Evolutionary conservation across 2,888 invertebrate species (phyloP).

Genomic region (Drosophila niveifrons): DNA sequence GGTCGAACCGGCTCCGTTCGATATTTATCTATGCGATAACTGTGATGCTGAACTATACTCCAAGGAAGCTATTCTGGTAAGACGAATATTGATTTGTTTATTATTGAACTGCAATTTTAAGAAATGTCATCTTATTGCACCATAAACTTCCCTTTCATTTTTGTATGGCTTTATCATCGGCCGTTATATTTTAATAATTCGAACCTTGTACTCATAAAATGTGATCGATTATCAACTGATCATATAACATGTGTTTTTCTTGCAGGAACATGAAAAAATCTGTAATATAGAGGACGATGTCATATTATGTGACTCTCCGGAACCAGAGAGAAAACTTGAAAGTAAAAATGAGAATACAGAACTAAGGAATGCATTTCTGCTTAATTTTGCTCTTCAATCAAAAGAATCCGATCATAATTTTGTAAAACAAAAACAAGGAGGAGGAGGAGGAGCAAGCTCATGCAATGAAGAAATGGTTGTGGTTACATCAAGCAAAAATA

Average conservation of each 20-base stretch:
- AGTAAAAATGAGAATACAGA: constrained; percentile 79
- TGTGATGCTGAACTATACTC: constrained; percentile 91
- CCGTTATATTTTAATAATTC: background rate
- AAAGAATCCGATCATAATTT: constrained; percentile 40
- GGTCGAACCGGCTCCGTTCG: constrained; percentile 87
- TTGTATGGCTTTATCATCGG: too few species aligned
- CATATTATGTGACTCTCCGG: constrained; percentile 85
- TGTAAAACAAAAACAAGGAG: constrained; percentile 52
- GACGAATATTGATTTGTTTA: background rate
- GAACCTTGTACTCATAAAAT: too few species aligned
- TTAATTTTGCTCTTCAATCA: constrained; percentile 85
- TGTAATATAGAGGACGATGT: constrained; percentile 85
- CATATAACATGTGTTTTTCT: constrained; percentile 39
- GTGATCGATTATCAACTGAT: too few species aligned
- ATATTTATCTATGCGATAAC: constrained; percentile 91
- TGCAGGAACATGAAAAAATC: constrained; percentile 86
- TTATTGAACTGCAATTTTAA: too few species aligned
- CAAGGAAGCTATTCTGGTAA: constrained; percentile 87
- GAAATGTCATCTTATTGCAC: too few species aligned
- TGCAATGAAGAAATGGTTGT: constrained; percentile 58
- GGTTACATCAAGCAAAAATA: constrained; percentile 76
- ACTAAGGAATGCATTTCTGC: constrained; percentile 85
- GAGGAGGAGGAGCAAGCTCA: constrained; percentile 44
- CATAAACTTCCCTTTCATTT: too few species aligned
- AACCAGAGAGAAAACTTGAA: constrained; percentile 70